These are phyloP conservation scores for Montipora efflorescens DNA, from an alignment of 64 coral and sea anemone genomes.

Conservation along the genomic window DNA sequence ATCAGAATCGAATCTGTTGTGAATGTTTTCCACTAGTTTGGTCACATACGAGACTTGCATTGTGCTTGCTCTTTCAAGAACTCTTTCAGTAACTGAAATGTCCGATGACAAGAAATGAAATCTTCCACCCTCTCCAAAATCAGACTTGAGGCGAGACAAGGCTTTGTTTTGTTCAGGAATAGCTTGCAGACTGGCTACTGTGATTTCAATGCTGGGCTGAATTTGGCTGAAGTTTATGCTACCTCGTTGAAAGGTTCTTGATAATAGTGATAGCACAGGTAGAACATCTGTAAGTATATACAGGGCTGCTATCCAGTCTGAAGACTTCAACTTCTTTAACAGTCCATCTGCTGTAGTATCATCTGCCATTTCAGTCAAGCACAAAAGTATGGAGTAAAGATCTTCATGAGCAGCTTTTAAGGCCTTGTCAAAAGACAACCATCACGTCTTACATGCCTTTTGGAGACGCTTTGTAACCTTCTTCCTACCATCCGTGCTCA, in stretches of 20 bases:
- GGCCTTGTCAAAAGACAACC: neutral
- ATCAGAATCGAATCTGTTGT: slow-evolving; percentile 43
- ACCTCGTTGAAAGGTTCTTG: slow-evolving; percentile 17
- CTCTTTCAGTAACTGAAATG: slow-evolving; percentile 18
- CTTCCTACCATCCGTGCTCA: slow-evolving; percentile 8
- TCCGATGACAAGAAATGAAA: slow-evolving; percentile 21
- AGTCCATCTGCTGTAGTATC: slow-evolving; percentile 3
- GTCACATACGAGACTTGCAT: slow-evolving; percentile 50
- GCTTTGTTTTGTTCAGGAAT: slow-evolving; percentile 18
- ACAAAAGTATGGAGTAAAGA: slow-evolving; percentile 12
- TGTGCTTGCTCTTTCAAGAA: slow-evolving; percentile 27
- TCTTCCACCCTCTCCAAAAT: slow-evolving; percentile 10
- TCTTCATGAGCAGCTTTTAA: slow-evolving; percentile 1
- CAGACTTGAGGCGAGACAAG: slow-evolving; percentile 16
- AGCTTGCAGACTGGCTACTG: slow-evolving; percentile 3
- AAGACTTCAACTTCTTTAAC: slow-evolving; percentile 11
- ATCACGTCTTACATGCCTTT: neutral
- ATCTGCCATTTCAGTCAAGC: slow-evolving; percentile 19
- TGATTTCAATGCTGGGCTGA: slow-evolving; percentile 13
- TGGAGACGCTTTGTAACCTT: slow-evolving; percentile 20
- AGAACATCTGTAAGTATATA: slow-evolving; percentile 18
- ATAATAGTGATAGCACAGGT: slow-evolving; percentile 25
- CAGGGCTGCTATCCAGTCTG: slow-evolving; percentile 19
- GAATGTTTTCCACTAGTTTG: slow-evolving; percentile 50
- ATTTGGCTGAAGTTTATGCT: slow-evolving; percentile 7